Evolutionary conservation across 2,113 vertebrate species (phyloP), one percentile per base, ranked within the genome.

Genomic region (Scophthalmus maximus): DNA sequence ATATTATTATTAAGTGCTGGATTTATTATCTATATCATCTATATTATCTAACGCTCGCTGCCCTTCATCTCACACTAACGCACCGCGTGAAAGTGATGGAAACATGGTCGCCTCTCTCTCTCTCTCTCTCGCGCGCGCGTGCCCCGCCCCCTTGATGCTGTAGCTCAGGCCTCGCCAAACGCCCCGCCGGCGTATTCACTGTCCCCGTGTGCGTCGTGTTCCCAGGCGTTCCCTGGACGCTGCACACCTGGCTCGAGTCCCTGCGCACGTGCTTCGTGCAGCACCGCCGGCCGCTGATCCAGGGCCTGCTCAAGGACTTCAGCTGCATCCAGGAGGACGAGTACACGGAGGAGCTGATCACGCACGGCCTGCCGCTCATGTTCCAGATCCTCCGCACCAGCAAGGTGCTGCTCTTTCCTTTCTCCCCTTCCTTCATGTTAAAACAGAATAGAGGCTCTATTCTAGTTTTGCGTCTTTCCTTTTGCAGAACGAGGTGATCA

Each of bases 221-320:
- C 73, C 74, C 90, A 94, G 93, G 93, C 32, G 93, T 95, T 63
- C 93, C 93, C 52, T 95, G 94, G 94, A 95, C 93, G 14, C 92
- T 95, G 76, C 94, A 95, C 84, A 93, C 93, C 42, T 95, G 94
- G 94, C 90, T 94, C 49, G 92, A 94, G 89, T 93, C 93, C 68
- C 91, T 95, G 85, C 87, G 91, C 10, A 93, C 92, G 62, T 90
- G 93, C 62, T 94, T 93, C 75, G 59, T 88, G 15, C 93, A 94
- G 87, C 92, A 92, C 78, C 92, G 93, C 50, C 91, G 93, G 38
- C 90, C 93, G 15, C 88, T 94, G 44, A 94, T 93, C 85, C 93
- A 94, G 81, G 90, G 92, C 17, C 91, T 95, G 60, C 91, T 95
- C 55, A 94, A 94, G 66, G 94, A 95, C 87, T 95, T 95, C 86